Evolutionary conservation across 2,797 vertebrate species (phyloP).

Genomic region (Danio albolineatus): DNA sequence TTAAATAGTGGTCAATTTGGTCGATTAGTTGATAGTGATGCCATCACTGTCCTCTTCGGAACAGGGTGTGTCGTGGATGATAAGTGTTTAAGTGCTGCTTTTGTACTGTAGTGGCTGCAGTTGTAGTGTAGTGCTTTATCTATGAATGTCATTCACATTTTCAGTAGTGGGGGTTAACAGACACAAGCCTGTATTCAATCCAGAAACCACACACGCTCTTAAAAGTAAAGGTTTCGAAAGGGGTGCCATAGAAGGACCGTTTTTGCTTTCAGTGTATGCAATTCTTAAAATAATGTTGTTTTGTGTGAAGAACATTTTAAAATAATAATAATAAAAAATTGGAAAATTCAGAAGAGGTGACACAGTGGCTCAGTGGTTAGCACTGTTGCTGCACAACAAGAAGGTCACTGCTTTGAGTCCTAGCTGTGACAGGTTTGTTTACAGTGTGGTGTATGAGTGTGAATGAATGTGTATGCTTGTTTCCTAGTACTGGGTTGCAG

Average conservation of each 20-base stretch:
- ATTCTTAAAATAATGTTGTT: not conserved
- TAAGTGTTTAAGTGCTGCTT: constrained; percentile 23
- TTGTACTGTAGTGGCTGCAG: not conserved
- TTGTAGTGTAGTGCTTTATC: constrained; percentile 76
- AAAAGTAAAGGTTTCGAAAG: not conserved
- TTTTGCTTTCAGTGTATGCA: not conserved
- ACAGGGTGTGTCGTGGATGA: not conserved
- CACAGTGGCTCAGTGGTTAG: no score
- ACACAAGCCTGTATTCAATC: constrained; percentile 13
- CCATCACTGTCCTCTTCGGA: constrained; percentile 11
- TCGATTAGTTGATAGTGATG: not conserved
- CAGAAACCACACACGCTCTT: not conserved
- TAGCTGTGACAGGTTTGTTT: no score
- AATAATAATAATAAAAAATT: no score
- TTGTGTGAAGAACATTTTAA: not conserved
- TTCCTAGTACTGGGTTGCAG: no score
- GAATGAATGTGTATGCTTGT: no score
- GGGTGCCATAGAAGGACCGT: not conserved
- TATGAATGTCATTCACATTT: constrained; percentile 70
- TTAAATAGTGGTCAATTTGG: constrained; percentile 1
- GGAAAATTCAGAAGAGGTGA: no score
- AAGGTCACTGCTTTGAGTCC: no score
- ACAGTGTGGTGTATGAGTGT: no score
- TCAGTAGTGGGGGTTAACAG: constrained; percentile 45
- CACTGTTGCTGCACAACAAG: no score